Conservation (phyloP, 2,797 vertebrate species). For the Clarias fuscus region DNA sequence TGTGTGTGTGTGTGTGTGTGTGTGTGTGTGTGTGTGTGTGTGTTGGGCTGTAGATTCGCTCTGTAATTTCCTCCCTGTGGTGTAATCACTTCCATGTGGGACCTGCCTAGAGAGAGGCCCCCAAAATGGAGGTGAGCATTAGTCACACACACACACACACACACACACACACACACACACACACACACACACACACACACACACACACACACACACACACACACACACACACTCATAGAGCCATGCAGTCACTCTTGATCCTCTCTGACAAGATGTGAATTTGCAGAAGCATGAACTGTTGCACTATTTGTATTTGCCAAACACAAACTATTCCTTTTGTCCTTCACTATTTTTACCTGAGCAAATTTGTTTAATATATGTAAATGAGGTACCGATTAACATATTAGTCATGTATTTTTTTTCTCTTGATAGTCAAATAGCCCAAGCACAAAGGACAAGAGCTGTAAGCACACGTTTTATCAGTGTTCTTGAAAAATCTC, state of each 20-base stretch:
- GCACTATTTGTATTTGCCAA: not conserved
- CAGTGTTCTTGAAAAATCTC: not conserved
- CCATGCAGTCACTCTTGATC: not conserved
- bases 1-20: constrained; percentile 29
- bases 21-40: constrained; percentile 36
- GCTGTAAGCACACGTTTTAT: not conserved
- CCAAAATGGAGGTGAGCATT: constrained; percentile 68
- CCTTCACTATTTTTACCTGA: not conserved
- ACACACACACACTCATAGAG: not conserved
- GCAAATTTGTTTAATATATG: not conserved
- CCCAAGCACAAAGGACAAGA: not conserved
- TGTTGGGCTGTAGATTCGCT: constrained; percentile 66
- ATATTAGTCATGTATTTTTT: not conserved
- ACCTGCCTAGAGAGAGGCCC: constrained; percentile 64
- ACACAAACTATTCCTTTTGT: not conserved
- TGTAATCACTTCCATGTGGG: constrained; percentile 79
- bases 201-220: not conserved
- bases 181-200: constrained; percentile 48
- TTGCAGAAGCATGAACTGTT: not conserved
- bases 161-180: constrained; percentile 52
- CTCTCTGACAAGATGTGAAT: not conserved
- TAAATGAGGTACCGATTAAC: not conserved
- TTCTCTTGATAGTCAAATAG: not conserved
- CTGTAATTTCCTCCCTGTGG: constrained; percentile 75
- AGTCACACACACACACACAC: constrained; percentile 51